Evolutionary conservation across 2,888 invertebrate species (phyloP).

Genomic region (Cheilosia pagana): DNA sequence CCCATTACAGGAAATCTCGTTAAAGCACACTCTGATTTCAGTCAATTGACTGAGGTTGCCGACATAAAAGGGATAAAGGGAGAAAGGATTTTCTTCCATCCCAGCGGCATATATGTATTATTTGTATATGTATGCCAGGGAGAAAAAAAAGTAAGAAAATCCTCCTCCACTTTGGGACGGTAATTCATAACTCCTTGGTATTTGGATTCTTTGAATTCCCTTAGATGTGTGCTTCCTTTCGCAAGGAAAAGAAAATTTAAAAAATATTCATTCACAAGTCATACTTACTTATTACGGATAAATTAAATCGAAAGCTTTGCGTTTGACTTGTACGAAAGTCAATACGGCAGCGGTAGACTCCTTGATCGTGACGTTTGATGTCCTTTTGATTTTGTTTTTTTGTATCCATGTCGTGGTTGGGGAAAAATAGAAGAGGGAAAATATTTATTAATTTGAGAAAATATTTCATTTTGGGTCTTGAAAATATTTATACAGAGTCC

Average conservation of each 20-base stretch:
- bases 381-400: conserved; percentile 83
- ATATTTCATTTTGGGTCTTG: background rate
- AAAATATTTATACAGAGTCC: too few relatives aligned
- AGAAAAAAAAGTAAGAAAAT: conserved; percentile 3
- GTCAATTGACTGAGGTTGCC: conserved; percentile 56
- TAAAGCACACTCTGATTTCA: conserved; percentile 47
- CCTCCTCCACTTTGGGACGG: background rate
- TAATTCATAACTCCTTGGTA: conserved; percentile 29
- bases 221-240: background rate
- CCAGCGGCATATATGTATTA: conserved; percentile 1
- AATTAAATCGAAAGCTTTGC: conserved; percentile 94
- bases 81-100: conserved; percentile 20
- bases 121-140: background rate
- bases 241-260: background rate
- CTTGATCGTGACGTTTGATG: conserved; percentile 94
- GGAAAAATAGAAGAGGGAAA: conserved; percentile 12
- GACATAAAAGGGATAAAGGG: conserved; percentile 13
- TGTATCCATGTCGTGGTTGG: conserved; percentile 3
- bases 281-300: conserved; percentile 94
- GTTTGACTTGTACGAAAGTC: conserved; percentile 96
- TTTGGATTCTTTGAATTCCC: background rate
- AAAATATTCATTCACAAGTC: conserved; percentile 34
- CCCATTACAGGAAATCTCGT: conserved; percentile 52
- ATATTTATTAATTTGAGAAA: conserved; percentile 9
- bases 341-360: conserved; percentile 94